Percentiles rank a stretch among this genome's conserved stretches.
Evolutionary conservation across 2,888 invertebrate species (phyloP).

Genomic region (Thumatha senex): DNA sequence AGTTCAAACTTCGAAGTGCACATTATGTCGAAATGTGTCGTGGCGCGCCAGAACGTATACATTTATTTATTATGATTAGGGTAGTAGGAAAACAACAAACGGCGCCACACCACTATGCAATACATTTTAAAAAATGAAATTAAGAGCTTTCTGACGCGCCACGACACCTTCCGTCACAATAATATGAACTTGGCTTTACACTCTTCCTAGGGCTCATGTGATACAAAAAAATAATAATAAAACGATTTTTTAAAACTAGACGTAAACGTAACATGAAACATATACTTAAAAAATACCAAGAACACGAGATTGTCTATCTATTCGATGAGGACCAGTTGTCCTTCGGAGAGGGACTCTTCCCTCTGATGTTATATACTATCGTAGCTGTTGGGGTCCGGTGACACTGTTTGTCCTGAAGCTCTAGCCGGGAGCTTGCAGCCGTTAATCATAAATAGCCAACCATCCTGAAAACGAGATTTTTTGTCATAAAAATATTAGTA

Average conservation of each 20-base stretch:
- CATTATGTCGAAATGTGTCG: no score
- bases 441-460: conserved; percentile 82
- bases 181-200: neutral
- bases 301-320: conserved; percentile 48
- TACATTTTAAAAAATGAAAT: neutral
- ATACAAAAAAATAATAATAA: neutral
- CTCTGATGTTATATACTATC: conserved; percentile 80
- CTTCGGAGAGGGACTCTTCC: conserved; percentile 55
- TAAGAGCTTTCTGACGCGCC: neutral
- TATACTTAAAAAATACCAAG: conserved; percentile 10
- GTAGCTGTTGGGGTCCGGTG: conserved; percentile 78
- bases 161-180: no score
- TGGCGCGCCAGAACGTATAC: no score
- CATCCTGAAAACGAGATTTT: conserved; percentile 80
- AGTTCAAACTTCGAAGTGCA: no score
- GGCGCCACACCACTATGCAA: neutral
- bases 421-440: conserved; percentile 82
- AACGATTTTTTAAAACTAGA: conserved; percentile 1
- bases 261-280: conserved; percentile 1
- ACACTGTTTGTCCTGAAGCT: conserved; percentile 54
- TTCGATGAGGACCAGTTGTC: conserved; percentile 67
- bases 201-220: neutral
- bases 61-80: no score
- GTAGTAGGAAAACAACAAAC: no score
- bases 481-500: neutral